Evolutionary conservation across 2,888 invertebrate genomes (phyloP).

Genomic region (Synanthedon formicaeformis): DNA sequence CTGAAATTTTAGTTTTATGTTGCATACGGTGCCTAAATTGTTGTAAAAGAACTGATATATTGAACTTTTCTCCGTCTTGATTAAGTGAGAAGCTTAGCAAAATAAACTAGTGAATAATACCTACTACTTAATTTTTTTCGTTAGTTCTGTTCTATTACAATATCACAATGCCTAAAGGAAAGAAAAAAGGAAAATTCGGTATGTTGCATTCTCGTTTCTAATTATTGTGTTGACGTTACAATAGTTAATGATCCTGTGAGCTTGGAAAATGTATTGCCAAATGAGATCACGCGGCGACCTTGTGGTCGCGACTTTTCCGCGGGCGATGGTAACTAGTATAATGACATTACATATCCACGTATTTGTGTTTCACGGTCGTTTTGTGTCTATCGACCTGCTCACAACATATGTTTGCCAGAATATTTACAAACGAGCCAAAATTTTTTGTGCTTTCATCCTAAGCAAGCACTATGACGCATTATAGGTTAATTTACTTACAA

Average conservation of each 20-base stretch:
- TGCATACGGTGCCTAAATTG: conserved; percentile 78
- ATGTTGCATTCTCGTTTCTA: conserved; percentile 26
- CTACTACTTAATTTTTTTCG: conserved; percentile 44
- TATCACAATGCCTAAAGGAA: conserved; percentile 81
- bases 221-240: background rate
- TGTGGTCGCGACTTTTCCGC: conserved; percentile 50
- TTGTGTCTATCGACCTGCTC: conserved; percentile 16
- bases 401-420: conserved; percentile 25
- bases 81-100: conserved; percentile 67
- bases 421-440: background rate
- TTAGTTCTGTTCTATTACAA: conserved; percentile 37
- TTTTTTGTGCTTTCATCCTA: no score
- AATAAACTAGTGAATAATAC: conserved; percentile 66
- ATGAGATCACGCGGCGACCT: conserved; percentile 66
- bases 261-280: conserved; percentile 22
- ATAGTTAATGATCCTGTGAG: background rate
- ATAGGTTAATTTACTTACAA: no score
- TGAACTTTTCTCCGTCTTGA: conserved; percentile 85
- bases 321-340: conserved; percentile 14
- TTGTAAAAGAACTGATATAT: conserved; percentile 78
- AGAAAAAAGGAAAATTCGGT: conserved; percentile 82
- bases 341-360: conserved; percentile 33
- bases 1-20: conserved; percentile 77
- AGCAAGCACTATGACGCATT: no score
- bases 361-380: conserved; percentile 24